Conservation (phyloP, 1,140 invertebrate genomes). For the Sitophilus oryzae region DNA sequence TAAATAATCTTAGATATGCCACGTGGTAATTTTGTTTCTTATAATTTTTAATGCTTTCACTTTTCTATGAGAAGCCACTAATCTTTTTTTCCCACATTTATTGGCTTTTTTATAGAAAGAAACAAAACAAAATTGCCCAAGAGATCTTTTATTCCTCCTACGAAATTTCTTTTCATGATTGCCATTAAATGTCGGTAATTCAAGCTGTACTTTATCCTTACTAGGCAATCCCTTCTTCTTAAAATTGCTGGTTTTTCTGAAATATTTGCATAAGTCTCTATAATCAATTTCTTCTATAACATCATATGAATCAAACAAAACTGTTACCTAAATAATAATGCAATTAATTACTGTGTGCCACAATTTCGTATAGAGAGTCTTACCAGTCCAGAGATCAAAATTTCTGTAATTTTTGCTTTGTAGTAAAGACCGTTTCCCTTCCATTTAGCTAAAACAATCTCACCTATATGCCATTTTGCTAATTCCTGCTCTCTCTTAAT, state of each 20-base stretch:
- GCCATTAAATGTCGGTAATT: too few species aligned
- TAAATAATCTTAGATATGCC: not conserved
- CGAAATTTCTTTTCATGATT: slow-evolving; percentile 8
- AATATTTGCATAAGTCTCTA: slow-evolving; percentile 13
- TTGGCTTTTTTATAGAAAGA: not conserved
- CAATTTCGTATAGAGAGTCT: not conserved
- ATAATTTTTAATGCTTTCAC: not conserved
- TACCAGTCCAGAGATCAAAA: slow-evolving; percentile 11
- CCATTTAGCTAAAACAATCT: slow-evolving; percentile 15
- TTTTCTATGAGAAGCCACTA: not conserved
- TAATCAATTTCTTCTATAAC: slow-evolving; percentile 14
- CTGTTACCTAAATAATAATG: slow-evolving; percentile 7
- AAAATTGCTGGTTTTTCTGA: slow-evolving; percentile 10
- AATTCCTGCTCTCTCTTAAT: slow-evolving; percentile 17
- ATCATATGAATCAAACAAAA: slow-evolving; percentile 16
- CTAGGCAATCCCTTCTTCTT: slow-evolving; percentile 10
- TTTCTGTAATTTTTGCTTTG: slow-evolving; percentile 14
- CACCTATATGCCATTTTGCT: slow-evolving; percentile 11
- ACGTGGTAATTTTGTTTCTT: not conserved
- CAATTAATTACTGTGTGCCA: too few species aligned
- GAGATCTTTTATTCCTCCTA: not conserved
- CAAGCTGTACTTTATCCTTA: not conserved
- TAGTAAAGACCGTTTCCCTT: slow-evolving; percentile 18
- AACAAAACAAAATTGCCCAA: not conserved
- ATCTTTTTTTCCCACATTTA: not conserved